A percentile compares a stretch with the other conserved stretches of the same genome.
Evolutionary conservation across 1,140 invertebrate genomes (phyloP).

Genomic region (Leptonema lineaticorne): DNA sequence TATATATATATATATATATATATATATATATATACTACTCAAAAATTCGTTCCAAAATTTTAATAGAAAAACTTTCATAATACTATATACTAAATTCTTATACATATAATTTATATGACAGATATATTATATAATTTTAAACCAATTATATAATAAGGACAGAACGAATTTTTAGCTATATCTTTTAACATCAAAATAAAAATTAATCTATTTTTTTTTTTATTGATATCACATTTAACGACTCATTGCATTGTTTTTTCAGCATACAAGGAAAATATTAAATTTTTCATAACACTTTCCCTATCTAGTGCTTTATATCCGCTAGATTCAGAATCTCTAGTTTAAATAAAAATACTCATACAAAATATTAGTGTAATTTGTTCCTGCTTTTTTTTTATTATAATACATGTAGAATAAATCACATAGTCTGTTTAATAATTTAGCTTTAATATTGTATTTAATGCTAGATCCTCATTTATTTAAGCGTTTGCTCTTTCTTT

Average conservation of each 20-base stretch:
- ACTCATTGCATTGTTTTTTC: constrained; percentile 15
- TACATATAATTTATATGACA: background rate
- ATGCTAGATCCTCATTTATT: background rate
- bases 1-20: too few relatives aligned
- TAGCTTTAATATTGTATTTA: background rate
- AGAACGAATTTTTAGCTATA: too few relatives aligned
- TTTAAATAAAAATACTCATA: too few relatives aligned
- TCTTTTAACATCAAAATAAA: too few relatives aligned
- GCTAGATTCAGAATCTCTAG: constrained; percentile 36
- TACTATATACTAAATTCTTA: too few relatives aligned
- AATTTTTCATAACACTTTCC: constrained; percentile 32
- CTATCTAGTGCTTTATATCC: constrained; percentile 31
- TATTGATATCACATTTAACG: constrained; percentile 2
- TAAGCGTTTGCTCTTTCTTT: too few relatives aligned
- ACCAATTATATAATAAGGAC: too few relatives aligned
- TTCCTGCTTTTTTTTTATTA: background rate
- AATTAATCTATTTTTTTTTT: too few relatives aligned
- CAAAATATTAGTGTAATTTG: background rate
- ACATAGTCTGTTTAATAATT: background rate
- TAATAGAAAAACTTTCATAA: too few relatives aligned
- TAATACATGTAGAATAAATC: too few relatives aligned
- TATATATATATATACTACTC: too few relatives aligned
- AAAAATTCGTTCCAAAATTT: too few relatives aligned
- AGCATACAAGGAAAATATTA: constrained; percentile 28
- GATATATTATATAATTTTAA: background rate